A percentile compares a stretch with the other conserved stretches of the same genome.
phyloP scores from a whole-genome alignment of 2,113 vertebrate genomes.

The Platysternon megacephalum region DNA sequence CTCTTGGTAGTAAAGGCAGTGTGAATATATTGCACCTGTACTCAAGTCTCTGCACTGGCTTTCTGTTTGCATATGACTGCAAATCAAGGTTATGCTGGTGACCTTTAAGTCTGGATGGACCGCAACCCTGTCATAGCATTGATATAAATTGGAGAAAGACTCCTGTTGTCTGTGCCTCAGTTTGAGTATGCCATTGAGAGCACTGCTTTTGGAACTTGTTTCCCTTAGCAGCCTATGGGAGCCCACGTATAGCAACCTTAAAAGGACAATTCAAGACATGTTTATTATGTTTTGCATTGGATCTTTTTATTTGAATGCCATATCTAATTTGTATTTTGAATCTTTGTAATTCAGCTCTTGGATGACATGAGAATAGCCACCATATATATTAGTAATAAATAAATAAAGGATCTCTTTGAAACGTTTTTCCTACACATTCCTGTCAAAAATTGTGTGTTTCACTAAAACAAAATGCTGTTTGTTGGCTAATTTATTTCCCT shows the following conservation, averaged over 20 bases:
- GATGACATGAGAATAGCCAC: background rate
- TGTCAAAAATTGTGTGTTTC: background rate
- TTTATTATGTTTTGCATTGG: background rate
- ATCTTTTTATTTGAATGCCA: background rate
- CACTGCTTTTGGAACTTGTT: slow-evolving; percentile 26
- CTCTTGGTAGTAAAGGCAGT: background rate
- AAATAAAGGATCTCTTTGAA: background rate
- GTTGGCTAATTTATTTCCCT: background rate
- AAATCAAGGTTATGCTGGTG: slow-evolving; percentile 2
- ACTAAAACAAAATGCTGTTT: background rate
- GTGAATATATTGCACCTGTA: slow-evolving; percentile 19
- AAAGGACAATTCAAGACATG: background rate
- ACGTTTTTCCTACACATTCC: background rate
- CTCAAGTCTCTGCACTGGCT: background rate
- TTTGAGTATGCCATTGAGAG: background rate
- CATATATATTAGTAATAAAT: slow-evolving; percentile 8
- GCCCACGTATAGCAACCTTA: slow-evolving; percentile 15
- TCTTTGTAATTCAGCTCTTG: background rate
- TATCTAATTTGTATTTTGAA: background rate
- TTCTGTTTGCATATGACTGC: background rate
- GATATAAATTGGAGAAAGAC: slow-evolving; percentile 37
- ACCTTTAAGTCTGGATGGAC: slow-evolving; percentile 45
- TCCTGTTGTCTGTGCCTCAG: background rate
- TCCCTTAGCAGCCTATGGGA: slow-evolving; percentile 35
- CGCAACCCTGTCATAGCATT: background rate